Evolutionary conservation across 2,113 vertebrate species (phyloP), one percentile per base, ranked within the genome.

Genomic region (Coptodon bakossiorum): DNA sequence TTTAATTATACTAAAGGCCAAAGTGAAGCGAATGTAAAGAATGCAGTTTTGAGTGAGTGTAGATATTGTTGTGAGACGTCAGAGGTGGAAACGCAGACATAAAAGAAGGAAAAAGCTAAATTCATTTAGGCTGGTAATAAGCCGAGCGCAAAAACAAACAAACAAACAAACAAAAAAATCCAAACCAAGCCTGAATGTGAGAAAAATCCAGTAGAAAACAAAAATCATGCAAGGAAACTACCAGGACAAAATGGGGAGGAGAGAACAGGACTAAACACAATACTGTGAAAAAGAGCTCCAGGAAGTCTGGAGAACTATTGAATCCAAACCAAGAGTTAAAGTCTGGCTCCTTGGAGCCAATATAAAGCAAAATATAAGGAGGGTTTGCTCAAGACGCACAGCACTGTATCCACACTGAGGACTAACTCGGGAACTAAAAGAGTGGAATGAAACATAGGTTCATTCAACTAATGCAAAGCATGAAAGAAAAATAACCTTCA

Each of bases 91-190:
- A 73, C 4, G 22, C 38, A 45, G n/a, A 27, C 5, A 4, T 45
- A 45, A 45, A 71, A 9, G 13, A 27, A 0, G 38, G 66, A 45
- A 45, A 73, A 45, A 17, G 8, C 22, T 16, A 4, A 9, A 43
- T 45, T 73, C 1, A 24, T 73, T 27, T 43, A 43, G 8, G 13
- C 10, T 38, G 63, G 34, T 40, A 68, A 68, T 68, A 36, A 36
- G 17, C 1, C 0, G 1, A 36, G 1, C 0, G 3, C 31, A 9
- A 13, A 68, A 38, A 59, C 13, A 11, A 63, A 10, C 1, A 59
- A 16, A 2, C 1, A 54, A 31, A 29, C 5, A 59, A 61, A 17
- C 10, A 22, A 54, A 59, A 57, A 61, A 59, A 38, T 1, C 10
- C 3, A 68, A 68, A 68, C 63, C n/a, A 38, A 40, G 34, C 34